phyloP scores from a whole-genome alignment of 2,113 vertebrate species.

The Nycticorax nycticorax region DNA sequence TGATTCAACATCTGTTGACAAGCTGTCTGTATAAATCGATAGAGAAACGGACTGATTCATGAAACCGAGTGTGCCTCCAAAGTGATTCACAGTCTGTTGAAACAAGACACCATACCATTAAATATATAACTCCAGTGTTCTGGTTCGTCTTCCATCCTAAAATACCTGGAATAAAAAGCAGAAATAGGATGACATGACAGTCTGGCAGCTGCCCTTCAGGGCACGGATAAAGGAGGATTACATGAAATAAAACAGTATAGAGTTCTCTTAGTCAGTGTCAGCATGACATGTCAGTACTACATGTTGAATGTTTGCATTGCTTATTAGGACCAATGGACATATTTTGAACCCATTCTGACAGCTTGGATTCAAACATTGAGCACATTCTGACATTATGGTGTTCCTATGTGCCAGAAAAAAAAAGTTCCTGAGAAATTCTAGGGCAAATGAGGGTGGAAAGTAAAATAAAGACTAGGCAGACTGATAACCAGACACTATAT shows the following conservation, averaged over 20 bases:
- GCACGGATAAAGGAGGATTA: not conserved
- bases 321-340: not conserved
- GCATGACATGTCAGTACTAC: not conserved
- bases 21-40: not conserved
- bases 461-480: not conserved
- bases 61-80: not conserved
- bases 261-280: not conserved
- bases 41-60: not conserved
- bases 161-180: constrained; percentile 6
- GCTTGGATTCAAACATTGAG: not conserved
- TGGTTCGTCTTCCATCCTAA: not conserved
- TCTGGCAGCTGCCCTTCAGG: not conserved
- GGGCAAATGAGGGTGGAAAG: not conserved
- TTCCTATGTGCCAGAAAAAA: not conserved
- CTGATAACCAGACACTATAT: not conserved
- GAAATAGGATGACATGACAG: not conserved
- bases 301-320: not conserved
- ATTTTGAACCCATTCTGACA: not conserved
- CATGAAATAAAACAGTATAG: not conserved
- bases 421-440: not conserved
- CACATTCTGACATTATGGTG: not conserved
- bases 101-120: not conserved
- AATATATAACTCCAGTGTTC: not conserved
- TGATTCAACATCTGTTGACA: constrained; percentile 16
- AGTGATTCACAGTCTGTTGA: constrained; percentile 16